Evolutionary conservation across 2,113 vertebrate species (phyloP), one percentile per base, ranked within the genome.

Genomic region (Eurypyga helias): DNA sequence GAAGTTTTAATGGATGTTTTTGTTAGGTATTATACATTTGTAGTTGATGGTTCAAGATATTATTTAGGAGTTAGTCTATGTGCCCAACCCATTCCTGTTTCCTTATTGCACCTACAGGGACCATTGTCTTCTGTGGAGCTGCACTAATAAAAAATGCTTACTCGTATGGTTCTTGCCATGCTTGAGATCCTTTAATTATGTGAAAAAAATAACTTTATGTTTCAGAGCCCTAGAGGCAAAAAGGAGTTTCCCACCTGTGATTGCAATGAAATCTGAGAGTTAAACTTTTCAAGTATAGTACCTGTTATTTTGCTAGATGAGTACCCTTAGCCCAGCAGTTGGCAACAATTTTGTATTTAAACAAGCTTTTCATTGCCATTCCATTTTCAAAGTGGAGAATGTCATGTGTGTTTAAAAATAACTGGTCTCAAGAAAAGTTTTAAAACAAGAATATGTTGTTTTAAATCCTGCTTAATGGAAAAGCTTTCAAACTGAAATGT

Each of bases 401-500:
- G n/a, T 34, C 25, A 33, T 4, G 3, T 51, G 6, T 70, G 9
- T 91, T 94, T 66, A 78, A 84, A 94, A 91, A 58, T 58, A 87
- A 78, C 46, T 34, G 17, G 9, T 51, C 64, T 85, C 19, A 62
- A 66, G 46, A 94, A 82, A 66, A 55, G 41, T 75, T 95, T 91
- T 29, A 75, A 81, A 84, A 24, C 19, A 28, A 78, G 46, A 83
- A 87, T 46, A 26, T 57, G 17, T 51, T 92, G 23, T 67, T 93
- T 89, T 52, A 71, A 90, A 81, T 49, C 7, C 12, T 45, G 13
- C 11, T 23, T 91, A 72, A 67, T 76, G 41, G 57, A 82, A 91
- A 93, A 94, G 26, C 43, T 87, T 89, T 94, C 61, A 84, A 75
- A 75, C 10, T 72, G 38, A 72, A 84, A 60, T 91, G 36, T 95